These are phyloP conservation scores for Magallana ariakensis DNA, from an alignment of 1,140 invertebrate species.

Conservation along the genomic window DNA sequence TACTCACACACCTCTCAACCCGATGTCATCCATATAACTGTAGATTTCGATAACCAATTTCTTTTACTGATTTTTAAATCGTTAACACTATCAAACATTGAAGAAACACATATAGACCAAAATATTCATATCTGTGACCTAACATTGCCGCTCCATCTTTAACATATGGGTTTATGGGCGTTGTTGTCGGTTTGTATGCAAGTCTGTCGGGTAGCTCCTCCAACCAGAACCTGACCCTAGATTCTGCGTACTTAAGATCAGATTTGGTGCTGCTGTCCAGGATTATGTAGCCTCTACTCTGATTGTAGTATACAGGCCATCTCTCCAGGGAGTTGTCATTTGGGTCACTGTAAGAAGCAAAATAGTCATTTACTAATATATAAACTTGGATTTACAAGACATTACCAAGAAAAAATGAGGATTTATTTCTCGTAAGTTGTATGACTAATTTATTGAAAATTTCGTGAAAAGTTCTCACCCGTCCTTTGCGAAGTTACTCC, in stretches of 20 bases:
- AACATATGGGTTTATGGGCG: neutral
- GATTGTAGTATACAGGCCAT: neutral
- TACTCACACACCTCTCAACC: too few relatives aligned
- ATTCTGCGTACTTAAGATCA: neutral
- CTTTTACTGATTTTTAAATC: too few relatives aligned
- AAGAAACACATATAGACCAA: neutral
- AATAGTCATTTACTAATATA: neutral
- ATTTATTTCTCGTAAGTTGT: too few relatives aligned
- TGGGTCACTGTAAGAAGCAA: neutral
- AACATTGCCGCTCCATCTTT: neutral
- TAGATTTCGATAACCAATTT: too few relatives aligned
- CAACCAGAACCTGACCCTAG: neutral
- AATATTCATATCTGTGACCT: neutral
- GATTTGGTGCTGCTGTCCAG: constrained; percentile 5
- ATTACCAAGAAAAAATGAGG: neutral
- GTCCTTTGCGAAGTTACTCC: constrained; percentile 9
- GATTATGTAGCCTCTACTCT: neutral
- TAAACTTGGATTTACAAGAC: neutral
- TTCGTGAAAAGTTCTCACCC: neutral
- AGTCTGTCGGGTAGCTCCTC: neutral
- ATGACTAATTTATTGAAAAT: too few relatives aligned
- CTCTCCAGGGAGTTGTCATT: constrained; percentile 12
- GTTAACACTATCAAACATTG: neutral
- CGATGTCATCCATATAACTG: too few relatives aligned
- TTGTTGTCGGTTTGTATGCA: neutral